Base-by-base conservation (phyloP, 2,797 vertebrate species). In the Meriones psammophilus region DNA sequence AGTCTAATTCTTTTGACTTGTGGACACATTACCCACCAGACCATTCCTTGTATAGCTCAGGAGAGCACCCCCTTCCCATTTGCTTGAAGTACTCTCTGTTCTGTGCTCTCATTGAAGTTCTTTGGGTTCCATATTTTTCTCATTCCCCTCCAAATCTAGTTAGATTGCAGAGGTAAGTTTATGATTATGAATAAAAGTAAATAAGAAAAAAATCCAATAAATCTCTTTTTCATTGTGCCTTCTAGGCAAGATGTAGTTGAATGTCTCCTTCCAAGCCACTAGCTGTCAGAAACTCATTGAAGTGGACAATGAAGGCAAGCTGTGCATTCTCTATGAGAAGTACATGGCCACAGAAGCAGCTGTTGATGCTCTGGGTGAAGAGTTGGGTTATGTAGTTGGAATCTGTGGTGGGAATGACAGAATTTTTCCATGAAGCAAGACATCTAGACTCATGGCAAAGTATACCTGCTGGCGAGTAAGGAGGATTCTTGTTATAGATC, bases 141-240 rank as follows among this genome's bases (percentile, higher is more conserved):
- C 50, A 50, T 50, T 10, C 50, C 50, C 50, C 50, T 50, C 50
- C 50, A 50, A 50, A 50, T 50, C 50, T 50, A 50, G 50, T 50
- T 50, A 10, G 50, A 10, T 50, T 50, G 50, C 50, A 50, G 50
- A 50, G 50, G 1, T 50, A 1, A 50, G 50, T 50, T 50, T 50
- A 50, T 50, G 50, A 50, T 50, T 50, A 50, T 50, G 50, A 50
- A 50, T 50, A 50, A 50, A 50, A 50, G 28, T 77, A 79, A 36
- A 3, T 91, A 30, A 93, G 42, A 87, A 69, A 42, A 76, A 97
- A 84, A 17, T 86, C 50, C 50, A 78, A 73, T 46, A 42, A 96
- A 89, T 20, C 12, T 86, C 42, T 54, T 85, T 54, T n/a, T 69
- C 28, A 85, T 50, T 28, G 20, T 86, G 83, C 64, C 30, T 86